Base-by-base conservation (phyloP, 2,113 vertebrate species). In the Gallinago undulata region DNA sequence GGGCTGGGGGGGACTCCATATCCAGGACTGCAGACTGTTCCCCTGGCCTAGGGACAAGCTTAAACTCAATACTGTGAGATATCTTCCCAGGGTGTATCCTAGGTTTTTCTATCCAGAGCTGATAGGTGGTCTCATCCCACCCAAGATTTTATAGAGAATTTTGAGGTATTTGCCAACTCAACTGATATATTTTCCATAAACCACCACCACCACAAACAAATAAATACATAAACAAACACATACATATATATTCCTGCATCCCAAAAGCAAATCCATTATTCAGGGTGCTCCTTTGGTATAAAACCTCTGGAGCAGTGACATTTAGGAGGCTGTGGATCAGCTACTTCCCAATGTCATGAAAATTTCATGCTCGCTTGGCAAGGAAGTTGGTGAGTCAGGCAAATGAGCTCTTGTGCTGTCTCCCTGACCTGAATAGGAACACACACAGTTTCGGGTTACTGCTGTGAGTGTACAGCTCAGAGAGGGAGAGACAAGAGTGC, bases 351-450 rank as follows among this genome's bases (percentile, higher is more conserved):
- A 70, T 57, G 55, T 94, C 95, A 94, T 94, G 77, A 96, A 97
- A 89, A 96, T 94, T 95, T 94, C 94, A 91, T 93, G 87, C 45
- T 94, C 41, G 19, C 91, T 94, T 97, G 94, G 91, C 94, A 91
- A 89, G 77, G 81, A 95, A 94, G 77, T 80, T 63, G 68, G 89
- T 89, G 92, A 97, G 91, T 96, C 92, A 96, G 93, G 92, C 77
- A 57, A 82, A 95, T 22, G 57, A 96, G 59, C 74, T 92, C 62
- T 59, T 73, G 4, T 33, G 67, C 77, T 1, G 0, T 91, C 67
- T 84, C 63, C 67, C 77, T 93, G 93, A 94, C 91, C 92, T 95
- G 77, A 67, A 87, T 93, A 82, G 59, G 68, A 91, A 47, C 70
- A 35, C 3, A 50, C 22, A 41, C 4, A 47, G 94, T 79, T 89